Evolutionary conservation across 2,888 invertebrate genomes (phyloP), one percentile per base, ranked within the genome.

Genomic region (Drosophila differens): DNA sequence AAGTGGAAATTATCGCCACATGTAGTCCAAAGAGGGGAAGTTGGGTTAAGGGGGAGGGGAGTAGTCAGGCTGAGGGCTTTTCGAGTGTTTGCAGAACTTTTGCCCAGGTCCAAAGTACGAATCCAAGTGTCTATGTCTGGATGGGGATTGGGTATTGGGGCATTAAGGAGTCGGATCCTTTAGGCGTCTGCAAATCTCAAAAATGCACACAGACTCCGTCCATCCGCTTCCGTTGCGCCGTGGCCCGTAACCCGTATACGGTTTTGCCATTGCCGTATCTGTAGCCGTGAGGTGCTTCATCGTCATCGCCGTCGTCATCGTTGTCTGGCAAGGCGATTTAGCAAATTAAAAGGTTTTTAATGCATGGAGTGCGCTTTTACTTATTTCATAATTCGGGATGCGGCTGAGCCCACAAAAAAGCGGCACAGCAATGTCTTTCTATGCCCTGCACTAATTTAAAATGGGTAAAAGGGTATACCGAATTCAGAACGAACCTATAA

Each of bases 291-390:
- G 81, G 47, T 62, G 68, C 73, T 71, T 61, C 67, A 16, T 61
- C 41, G 67, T 39, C 39, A 60, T 41, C 49, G 63, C 41, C 66
- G 41, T 69, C 65, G 39, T 64, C 77, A 41, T 47, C 82, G 74
- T 77, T 83, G 92, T 92, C 92, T 92, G 92, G 92, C 89, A 92
- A 92, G 92, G 92, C 92, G 92, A 92, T 92, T 92, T 92, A 92
- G 88, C 92, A 92, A 92, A 92, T 92, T 92, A 92, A 92, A 92
- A 92, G 91, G 92, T 86, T 92, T 92, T 92, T 92, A 92, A 92
- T 92, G 92, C 92, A 88, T 91, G 92, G 79, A 91, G 91, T 91
- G 88, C 83, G 89, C 91, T 88, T 90, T 86, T 83, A 91, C 91
- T 91, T 91, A 91, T 87, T 90, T 91, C 88, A 88, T 91, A 91